Percentiles rank a stretch among this genome's conserved stretches.
phyloP scores from a whole-genome alignment of 2,888 invertebrate genomes.

The Troglohyphantes excavatus region DNA sequence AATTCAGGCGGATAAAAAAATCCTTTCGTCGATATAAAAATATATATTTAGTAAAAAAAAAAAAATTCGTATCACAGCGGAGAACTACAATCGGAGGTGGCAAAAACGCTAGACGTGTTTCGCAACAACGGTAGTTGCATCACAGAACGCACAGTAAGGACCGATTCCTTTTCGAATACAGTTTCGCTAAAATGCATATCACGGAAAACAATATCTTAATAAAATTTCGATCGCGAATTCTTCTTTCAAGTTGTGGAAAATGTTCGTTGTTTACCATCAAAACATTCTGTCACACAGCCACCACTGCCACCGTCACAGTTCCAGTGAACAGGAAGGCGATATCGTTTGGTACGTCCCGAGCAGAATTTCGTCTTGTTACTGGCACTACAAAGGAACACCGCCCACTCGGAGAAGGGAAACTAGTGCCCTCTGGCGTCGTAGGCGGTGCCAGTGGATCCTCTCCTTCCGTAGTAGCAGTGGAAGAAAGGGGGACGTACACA shows the following conservation, averaged over 20 bases:
- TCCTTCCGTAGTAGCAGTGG: slow-evolving; percentile 63
- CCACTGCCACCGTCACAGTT: not conserved
- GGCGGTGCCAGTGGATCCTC: slow-evolving; percentile 75
- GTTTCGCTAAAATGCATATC: not conserved
- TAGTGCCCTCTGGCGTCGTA: slow-evolving; percentile 78
- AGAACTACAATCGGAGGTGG: slow-evolving; percentile 25
- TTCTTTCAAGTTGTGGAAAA: not conserved
- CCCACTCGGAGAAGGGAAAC: slow-evolving; percentile 60
- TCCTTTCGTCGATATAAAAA: slow-evolving; percentile 65
- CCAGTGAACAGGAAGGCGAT: too few species aligned
- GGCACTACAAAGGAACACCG: slow-evolving; percentile 76
- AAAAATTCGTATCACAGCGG: slow-evolving; percentile 68
- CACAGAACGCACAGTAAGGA: slow-evolving; percentile 58
- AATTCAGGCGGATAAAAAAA: slow-evolving; percentile 53
- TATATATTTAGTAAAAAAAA: slow-evolving; percentile 15
- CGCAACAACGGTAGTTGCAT: slow-evolving; percentile 52
- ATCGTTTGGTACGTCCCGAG: not conserved
- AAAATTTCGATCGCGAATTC: not conserved
- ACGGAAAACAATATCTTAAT: not conserved
- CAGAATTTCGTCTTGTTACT: slow-evolving; percentile 41
- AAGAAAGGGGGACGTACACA: slow-evolving; percentile 39
- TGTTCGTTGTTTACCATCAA: not conserved
- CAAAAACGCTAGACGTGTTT: slow-evolving; percentile 26
- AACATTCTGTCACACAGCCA: not conserved
- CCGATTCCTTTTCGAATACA: slow-evolving; percentile 1